Evolutionary conservation across 2,113 vertebrate genomes (phyloP).

Genomic region (Plecturocebus donacophilus): DNA sequence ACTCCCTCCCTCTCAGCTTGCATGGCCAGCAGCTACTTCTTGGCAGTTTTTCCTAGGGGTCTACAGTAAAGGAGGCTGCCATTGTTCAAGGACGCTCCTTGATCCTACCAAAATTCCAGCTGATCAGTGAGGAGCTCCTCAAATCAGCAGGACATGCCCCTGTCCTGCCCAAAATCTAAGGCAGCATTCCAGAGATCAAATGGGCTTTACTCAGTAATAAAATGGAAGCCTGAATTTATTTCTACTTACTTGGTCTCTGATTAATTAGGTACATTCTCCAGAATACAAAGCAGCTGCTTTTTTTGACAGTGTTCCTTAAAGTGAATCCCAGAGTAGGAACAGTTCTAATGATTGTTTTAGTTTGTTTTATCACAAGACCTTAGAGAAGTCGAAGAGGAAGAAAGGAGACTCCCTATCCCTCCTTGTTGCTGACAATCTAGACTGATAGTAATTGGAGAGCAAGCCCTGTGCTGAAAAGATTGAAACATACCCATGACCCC

Average conservation of each 20-base stretch:
- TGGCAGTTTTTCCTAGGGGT: neutral
- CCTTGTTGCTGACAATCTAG: neutral
- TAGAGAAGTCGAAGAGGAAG: neutral
- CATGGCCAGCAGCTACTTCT: neutral
- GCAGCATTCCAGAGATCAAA: neutral
- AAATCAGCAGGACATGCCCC: neutral
- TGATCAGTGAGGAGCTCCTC: neutral
- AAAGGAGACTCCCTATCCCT: neutral
- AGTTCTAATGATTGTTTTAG: constrained; percentile 11
- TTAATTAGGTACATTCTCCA: neutral
- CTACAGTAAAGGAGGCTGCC: neutral
- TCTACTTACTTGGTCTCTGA: neutral
- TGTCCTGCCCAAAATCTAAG: neutral
- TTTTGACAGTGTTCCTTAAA: neutral
- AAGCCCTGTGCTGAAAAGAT: neutral
- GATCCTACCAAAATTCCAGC: neutral
- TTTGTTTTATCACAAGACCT: neutral
- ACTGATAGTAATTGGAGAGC: neutral
- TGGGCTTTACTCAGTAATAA: neutral
- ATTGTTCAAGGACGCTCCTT: neutral
- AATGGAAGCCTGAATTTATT: neutral
- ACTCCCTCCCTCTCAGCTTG: neutral
- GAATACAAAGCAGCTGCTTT: constrained; percentile 36
- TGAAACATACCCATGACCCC: neutral
- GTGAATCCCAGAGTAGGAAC: neutral